These are phyloP conservation scores for Brachycybe producta DNA, from an alignment of 2,888 invertebrate genomes.

Conservation along the genomic window DNA sequence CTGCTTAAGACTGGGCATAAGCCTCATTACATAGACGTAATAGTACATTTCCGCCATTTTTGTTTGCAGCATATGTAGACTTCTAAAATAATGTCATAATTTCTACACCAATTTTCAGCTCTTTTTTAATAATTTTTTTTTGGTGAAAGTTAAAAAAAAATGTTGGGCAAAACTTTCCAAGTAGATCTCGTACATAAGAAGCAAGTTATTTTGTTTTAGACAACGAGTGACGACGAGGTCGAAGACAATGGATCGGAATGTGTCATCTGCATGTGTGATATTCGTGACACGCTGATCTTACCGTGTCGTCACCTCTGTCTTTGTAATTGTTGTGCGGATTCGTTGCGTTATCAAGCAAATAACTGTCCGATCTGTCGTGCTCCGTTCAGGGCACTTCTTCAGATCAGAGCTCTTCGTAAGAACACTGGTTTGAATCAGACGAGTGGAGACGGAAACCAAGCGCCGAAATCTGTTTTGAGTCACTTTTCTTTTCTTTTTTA, in stretches of 20 bases:
- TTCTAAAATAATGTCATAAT: too few species aligned
- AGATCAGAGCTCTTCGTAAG: slow-evolving; percentile 84
- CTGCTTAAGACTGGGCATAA: too few species aligned
- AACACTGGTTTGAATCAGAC: slow-evolving; percentile 31
- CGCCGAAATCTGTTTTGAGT: slow-evolving; percentile 7
- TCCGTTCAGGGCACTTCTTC: slow-evolving; percentile 92
- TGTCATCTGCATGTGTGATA: slow-evolving; percentile 98
- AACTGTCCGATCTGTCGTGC: slow-evolving; percentile 98
- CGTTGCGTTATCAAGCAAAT: slow-evolving; percentile 89
- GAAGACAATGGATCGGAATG: slow-evolving; percentile 95
- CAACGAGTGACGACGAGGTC: slow-evolving; percentile 63
- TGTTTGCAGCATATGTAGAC: too few species aligned
- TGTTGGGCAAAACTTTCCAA: too few species aligned
- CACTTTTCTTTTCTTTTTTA: slow-evolving; percentile 13
- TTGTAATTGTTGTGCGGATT: slow-evolving; percentile 95
- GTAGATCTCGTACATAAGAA: too few species aligned
- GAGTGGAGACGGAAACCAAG: slow-evolving; percentile 4
- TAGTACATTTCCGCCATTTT: too few species aligned
- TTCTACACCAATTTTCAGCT: too few species aligned
- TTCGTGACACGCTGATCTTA: slow-evolving; percentile 88
- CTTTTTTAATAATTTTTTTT: too few species aligned
- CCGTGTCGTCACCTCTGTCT: slow-evolving; percentile 94
- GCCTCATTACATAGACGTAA: too few species aligned
- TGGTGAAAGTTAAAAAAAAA: too few species aligned
- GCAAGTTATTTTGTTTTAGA: slow-evolving; percentile 17